Base-by-base conservation (phyloP, 2,888 invertebrate genomes). In the Dryococelus australis region DNA sequence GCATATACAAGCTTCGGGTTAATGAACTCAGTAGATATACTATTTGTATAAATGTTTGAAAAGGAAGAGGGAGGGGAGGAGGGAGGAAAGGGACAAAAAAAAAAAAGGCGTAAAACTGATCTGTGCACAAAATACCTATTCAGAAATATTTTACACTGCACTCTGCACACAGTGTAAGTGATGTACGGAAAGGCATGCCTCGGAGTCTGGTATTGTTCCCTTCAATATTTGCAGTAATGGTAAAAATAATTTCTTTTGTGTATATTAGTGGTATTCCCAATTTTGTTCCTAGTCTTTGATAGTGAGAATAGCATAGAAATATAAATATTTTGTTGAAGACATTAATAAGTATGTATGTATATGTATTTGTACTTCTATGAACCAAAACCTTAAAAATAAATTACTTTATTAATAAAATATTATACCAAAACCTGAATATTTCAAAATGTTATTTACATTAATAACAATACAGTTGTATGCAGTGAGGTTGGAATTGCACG, bases 281-380 rank as follows among this genome's bases (percentile, higher is more conserved):
- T 65, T 65, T n/a, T 16, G 65, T 65, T 65, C 65, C 65, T 65
- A 65, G 65, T 65, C 65, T 65, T 65, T 65, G 65, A 65, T 65
- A 65, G 65, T 65, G 65, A 65, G 65, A 65, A 65, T 65, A 65
- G 65, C 65, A 65, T 65, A 65, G 65, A n/a, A n/a, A 65, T 65
- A 65, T 20, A 65, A 65, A 65, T 65, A 65, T n/a, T 65, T 65
- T 65, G 65, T 65, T 65, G 65, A 65, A 47, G 16, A 47, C n/a
- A 65, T 65, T 16, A n/a, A 20, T 65, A 65, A 16, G 24, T 65
- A n/a, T n/a, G n/a, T 65, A 65, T 65, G n/a, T 65, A 24, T 24
- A 65, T 65, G 65, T n/a, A 65, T 65, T 65, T 65, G 65, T 65
- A 65, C 65, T 65, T 65, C 65, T 65, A 20, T 65, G 65, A 65